Evolutionary conservation across 92 coral and sea anemone species (phyloP), one percentile per base, ranked within the genome.

Genomic region (Hydrozoanthus gracilis): DNA sequence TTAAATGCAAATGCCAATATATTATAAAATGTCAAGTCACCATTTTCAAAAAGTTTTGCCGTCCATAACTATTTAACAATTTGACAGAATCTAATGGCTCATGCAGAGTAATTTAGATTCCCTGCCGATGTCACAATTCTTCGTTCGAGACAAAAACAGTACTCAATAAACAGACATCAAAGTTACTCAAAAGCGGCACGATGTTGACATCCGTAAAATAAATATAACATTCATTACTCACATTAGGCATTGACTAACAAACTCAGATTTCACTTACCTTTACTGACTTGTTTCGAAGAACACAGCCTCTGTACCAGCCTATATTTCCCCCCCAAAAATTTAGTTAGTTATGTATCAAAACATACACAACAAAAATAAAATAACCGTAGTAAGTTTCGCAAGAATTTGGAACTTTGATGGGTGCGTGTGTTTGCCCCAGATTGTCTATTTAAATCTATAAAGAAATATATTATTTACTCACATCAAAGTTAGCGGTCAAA

Each of bases 241-340:
- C 8, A 17, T 13, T 48, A 49, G 10, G n/a, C 61, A 14, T 44
- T 6, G 7, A 61, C 75, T 6, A 11, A 61, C 75, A 85, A 10
- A 27, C 75, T 15, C 39, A 9, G 9, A 55, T 68, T 15, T 27
- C 62, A 49, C 93, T 82, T 61, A 95, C 99, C 91, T 97, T 97
- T 44, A 90, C 76, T 16, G 96, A 72, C 74, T 95, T 97, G 79
- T 93, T 95, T 49, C 98, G 92, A 7, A 93, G 78, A 60, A 89
- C 83, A 17, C 98, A 95, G 7, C 99, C 99, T 5, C 95, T 87
- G 90, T 93, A 97, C 99, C 99, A 97, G 46, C 98, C 99, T 97
- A 87, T 5, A 68, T 68, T 49, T 45, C 50, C 46, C 80, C 82
- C 56, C 52, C 49, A 73, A 60, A 76, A 83, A 78, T 35, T 18